These are phyloP conservation scores for Stylophora pistillata DNA, from an alignment of 64 coral and sea anemone genomes.

Conservation along the genomic window DNA sequence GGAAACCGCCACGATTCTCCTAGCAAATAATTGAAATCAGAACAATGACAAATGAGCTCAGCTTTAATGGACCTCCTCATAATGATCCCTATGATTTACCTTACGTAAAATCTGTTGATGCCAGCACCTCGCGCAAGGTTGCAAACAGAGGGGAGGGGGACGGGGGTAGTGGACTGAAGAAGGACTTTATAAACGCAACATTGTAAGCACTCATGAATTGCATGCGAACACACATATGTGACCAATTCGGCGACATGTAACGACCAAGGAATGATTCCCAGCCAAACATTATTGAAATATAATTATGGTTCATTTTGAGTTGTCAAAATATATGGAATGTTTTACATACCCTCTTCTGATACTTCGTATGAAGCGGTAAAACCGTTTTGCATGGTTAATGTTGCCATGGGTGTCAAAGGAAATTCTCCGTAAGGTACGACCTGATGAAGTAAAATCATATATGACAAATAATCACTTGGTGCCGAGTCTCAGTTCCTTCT, in stretches of 20 bases:
- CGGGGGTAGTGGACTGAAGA: too few species aligned
- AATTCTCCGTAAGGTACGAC: neutral
- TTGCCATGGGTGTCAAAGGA: slow-evolving; percentile 16
- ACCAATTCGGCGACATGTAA: too few species aligned
- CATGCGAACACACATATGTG: too few species aligned
- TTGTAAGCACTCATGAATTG: too few species aligned
- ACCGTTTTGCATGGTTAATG: neutral
- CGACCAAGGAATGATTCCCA: too few species aligned
- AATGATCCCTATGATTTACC: too few species aligned
- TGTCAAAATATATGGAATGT: neutral
- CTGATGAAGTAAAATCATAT: neutral
- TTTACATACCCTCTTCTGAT: neutral
- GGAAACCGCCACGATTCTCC: slow-evolving; percentile 1
- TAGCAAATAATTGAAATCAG: neutral
- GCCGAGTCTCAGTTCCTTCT: too few species aligned
- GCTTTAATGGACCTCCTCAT: neutral
- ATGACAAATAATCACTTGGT: too few species aligned
- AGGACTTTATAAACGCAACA: neutral
- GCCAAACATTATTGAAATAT: too few species aligned
- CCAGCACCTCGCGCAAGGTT: too few species aligned
- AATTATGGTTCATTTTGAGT: neutral
- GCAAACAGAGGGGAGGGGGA: too few species aligned
- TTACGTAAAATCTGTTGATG: too few species aligned
- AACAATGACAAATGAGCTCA: neutral
- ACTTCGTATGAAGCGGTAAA: neutral